Evolutionary conservation across 1,140 invertebrate species (phyloP), one percentile per base, ranked within the genome.

Genomic region (Cataglyphis hispanica): DNA sequence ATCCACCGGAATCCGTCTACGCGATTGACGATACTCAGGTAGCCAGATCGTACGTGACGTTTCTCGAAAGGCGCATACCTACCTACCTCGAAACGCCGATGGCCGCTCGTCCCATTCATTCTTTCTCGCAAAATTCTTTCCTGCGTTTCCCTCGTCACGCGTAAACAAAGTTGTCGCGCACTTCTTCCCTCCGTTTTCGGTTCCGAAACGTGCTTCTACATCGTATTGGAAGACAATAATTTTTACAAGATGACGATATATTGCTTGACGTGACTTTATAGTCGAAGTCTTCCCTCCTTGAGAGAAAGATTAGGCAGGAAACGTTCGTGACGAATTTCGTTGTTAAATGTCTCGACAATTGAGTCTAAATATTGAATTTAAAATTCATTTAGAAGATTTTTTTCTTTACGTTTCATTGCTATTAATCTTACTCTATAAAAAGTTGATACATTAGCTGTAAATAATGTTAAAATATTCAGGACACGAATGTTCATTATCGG

Each of bases 61-160:
- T 60, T 43, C 19, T n/a, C 31, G n/a, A 50, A 37, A 31, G 4
- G 31, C 7, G 7, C 37, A 0, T 37, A 37, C 3, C 34, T 37
- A 37, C 7, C 37, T 37, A 37, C 10, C 40, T 43, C 2, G 40
- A 43, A 43, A 43, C 77, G 50, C 27, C 67, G 78, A 83, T 83
- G 78, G 78, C 67, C 53, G 53, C 67, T 40, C 53, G 53, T 74
- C 16, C 67, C 67, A 83, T 83, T 83, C 78, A 74, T 83, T 43
- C 78, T 43, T 3, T 31, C 64, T 70, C 66, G 53, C 53, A 10
- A 83, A 83, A 74, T 60, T 74, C 25, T 53, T 37, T 81, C 19
- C 43, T 64, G 72, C 27, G 19, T 37, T 37, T 13, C 22, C 13
- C 6, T 25, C 11, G 31, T 60, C 43, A 56, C 37, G 37, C 64